Percentiles rank a stretch among this genome's conserved stretches.
phyloP scores from a whole-genome alignment of 2,113 vertebrate genomes.

The Apistogramma diplotaenia region DNA sequence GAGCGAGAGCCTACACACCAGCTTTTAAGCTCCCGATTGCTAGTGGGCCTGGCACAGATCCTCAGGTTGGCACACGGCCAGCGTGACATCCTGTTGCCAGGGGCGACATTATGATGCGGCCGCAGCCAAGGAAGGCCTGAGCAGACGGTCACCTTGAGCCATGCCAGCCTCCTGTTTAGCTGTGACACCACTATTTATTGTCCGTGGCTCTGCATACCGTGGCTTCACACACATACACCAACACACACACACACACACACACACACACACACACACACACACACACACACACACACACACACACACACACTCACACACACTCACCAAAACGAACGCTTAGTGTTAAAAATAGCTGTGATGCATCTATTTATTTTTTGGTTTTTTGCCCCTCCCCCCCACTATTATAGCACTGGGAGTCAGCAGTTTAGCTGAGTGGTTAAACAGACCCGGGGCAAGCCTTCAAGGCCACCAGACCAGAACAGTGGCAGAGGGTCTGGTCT shows the following conservation, averaged over 20 bases:
- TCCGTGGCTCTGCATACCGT: conserved; percentile 39
- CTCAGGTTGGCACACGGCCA: conserved; percentile 69
- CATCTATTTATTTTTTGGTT: background rate
- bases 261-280: conserved; percentile 5
- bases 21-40: conserved; percentile 59
- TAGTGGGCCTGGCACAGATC: conserved; percentile 60
- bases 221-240: conserved; percentile 20
- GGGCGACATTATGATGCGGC: conserved; percentile 66
- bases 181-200: conserved; percentile 70
- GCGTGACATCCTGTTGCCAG: conserved; percentile 74
- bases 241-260: conserved; percentile 7
- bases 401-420: conserved; percentile 46
- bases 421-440: conserved; percentile 53
- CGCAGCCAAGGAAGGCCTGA: conserved; percentile 59
- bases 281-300: background rate
- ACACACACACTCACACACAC: conserved; percentile 1
- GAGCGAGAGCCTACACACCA: conserved; percentile 18
- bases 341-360: conserved; percentile 61
- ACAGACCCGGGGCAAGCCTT: conserved; percentile 30
- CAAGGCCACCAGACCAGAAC: conserved; percentile 20
- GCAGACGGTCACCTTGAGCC: conserved; percentile 82
- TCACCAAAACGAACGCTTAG: conserved; percentile 36
- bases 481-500: background rate
- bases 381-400: background rate
- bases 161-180: conserved; percentile 66